phyloP scores from a whole-genome alignment of 2,113 vertebrate genomes.

The Hypomesus transpacificus region DNA sequence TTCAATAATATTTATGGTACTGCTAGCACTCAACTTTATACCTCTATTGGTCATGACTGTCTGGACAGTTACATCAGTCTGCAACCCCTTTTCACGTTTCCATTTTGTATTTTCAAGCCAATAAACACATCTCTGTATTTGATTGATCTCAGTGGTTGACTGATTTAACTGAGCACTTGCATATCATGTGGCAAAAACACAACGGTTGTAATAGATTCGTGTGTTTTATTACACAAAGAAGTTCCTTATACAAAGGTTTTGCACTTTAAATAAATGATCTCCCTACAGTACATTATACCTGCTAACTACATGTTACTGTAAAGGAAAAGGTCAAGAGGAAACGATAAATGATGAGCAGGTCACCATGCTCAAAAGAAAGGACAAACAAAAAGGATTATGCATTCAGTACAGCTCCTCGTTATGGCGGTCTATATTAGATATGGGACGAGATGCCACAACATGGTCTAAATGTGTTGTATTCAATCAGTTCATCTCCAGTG shows the following conservation, averaged over 20 bases:
- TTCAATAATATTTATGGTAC: slow-evolving; percentile 45
- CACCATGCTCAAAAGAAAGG: slow-evolving; percentile 47
- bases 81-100: neutral
- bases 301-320: slow-evolving; percentile 57
- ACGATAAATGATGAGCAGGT: slow-evolving; percentile 23
- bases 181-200: neutral
- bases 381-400: slow-evolving; percentile 48
- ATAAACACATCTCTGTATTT: neutral
- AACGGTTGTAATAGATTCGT: slow-evolving; percentile 44
- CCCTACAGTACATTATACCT: slow-evolving; percentile 59
- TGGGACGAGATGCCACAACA: slow-evolving; percentile 31
- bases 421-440: slow-evolving; percentile 33
- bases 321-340: slow-evolving; percentile 38
- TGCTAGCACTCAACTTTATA: slow-evolving; percentile 10
- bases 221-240: slow-evolving; percentile 72
- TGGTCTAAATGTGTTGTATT: slow-evolving; percentile 39
- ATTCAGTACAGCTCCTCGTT: slow-evolving; percentile 25
- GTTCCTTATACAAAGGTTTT: slow-evolving; percentile 73
- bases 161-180: neutral
- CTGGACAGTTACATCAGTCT: neutral
- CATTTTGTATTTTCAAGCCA: neutral
- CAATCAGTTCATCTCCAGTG: slow-evolving; percentile 39
- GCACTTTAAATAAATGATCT: slow-evolving; percentile 72
- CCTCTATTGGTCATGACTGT: slow-evolving; percentile 11
- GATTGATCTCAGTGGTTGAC: neutral